Base-by-base conservation (phyloP, 2,113 vertebrate species). In the Picathartes gymnocephalus region DNA sequence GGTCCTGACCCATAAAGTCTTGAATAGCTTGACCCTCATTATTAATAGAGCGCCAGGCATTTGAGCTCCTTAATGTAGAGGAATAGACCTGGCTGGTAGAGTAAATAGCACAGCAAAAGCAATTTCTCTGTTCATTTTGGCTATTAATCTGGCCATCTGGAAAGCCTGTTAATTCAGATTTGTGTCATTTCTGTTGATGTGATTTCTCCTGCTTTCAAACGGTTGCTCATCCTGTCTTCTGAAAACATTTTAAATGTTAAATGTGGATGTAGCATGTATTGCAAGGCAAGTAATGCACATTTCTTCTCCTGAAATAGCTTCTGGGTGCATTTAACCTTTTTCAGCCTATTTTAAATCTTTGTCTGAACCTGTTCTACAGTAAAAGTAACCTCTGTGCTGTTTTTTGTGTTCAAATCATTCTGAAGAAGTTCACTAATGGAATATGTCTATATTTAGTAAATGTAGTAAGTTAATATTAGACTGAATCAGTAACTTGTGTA, bases 311-410 rank as follows among this genome's bases (percentile, higher is more conserved):
- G 68, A 81, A 88, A 77, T 79, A 81, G 66, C 69, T 92, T 91
- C 50, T 91, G 78, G 88, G 66, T 77, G 16, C 57, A 47, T 88
- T 92, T 96, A 89, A 87, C 81, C 71, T 85, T 95, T 92, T 50
- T 7, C 62, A 76, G 16, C 13, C 23, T 90, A 42, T 87, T 93
- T 92, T 73, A 72, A 79, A 16, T 82, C 42, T 78, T 90, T 64
- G 15, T 73, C 51, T 82, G 62, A 90, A 69, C 10, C 45, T 85
- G 8, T 72, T 68, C 25, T 89, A 47, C 53, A 61, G 21, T 65
- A 61, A 33, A 64, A 68, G 39, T 79, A 69, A 57, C 89, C 12
- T 30, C 40, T 18, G 9, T 58, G 18, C 53, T 81, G 15, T 85
- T 70, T 60, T 21, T 15, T 77, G 47, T 54, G 37, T 77, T 92